Percentiles rank a stretch among this genome's conserved stretches.
These are phyloP conservation scores for Isurus oxyrinchus DNA, from an alignment of 2,113 vertebrate genomes.

Conservation along the genomic window DNA sequence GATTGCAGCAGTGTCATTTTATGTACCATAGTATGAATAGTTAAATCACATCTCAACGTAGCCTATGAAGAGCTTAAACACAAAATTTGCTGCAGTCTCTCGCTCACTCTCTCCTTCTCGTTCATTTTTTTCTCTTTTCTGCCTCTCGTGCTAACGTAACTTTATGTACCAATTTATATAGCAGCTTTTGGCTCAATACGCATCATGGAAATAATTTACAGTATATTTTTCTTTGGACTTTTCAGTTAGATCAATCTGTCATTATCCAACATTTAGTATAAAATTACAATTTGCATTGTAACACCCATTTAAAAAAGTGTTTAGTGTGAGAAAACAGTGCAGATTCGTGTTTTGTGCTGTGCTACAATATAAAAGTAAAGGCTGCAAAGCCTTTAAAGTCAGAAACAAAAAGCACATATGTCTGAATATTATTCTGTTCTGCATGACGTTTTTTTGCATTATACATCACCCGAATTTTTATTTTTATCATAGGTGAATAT, in stretches of 20 bases:
- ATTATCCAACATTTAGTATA: neutral
- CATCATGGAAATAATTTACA: neutral
- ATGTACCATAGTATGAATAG: neutral
- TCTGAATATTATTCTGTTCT: neutral
- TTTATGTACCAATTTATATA: neutral
- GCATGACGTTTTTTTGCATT: neutral
- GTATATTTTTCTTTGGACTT: neutral
- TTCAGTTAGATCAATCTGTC: neutral
- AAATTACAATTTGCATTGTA: neutral
- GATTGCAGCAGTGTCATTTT: neutral
- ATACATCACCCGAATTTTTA: neutral
- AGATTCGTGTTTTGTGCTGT: neutral
- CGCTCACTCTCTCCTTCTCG: neutral
- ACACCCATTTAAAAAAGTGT: neutral
- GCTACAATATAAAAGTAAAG: neutral
- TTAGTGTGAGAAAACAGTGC: neutral
- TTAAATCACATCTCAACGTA: neutral
- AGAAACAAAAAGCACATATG: neutral
- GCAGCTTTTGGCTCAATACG: neutral
- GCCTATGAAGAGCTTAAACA: neutral
- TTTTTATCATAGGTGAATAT: constrained; percentile 62
- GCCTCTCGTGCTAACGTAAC: neutral
- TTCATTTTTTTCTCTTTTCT: neutral
- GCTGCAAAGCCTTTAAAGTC: neutral
- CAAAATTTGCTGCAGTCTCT: neutral